Conservation (phyloP, 1,140 invertebrate genomes). For the Rhopalosiphum maidis region DNA sequence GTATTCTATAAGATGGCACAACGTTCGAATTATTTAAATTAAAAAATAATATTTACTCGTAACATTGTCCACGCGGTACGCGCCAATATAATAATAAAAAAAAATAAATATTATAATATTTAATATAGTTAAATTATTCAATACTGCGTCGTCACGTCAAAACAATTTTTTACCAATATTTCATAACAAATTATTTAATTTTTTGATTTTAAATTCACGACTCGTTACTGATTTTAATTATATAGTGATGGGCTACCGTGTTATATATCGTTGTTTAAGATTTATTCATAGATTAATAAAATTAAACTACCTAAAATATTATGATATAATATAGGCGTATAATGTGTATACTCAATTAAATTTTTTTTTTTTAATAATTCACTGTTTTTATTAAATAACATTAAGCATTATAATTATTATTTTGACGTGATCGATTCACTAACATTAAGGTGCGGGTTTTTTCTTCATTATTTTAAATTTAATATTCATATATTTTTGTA, state of each 20-base stretch:
- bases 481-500: background rate
- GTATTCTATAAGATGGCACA: background rate
- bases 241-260: background rate
- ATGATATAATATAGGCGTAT: background rate
- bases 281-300: background rate
- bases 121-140: background rate
- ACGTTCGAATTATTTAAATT: background rate
- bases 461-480: background rate
- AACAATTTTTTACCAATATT: background rate
- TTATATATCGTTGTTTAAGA: background rate
- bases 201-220: too few species aligned
- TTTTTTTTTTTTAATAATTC: background rate
- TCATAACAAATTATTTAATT: background rate
- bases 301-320: background rate
- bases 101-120: too few species aligned
- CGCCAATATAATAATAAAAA: background rate
- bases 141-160: background rate
- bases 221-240: background rate
- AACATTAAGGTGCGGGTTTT: background rate
- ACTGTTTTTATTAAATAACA: background rate
- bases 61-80: rapidly evolving
- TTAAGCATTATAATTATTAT: background rate
- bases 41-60: background rate
- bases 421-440: background rate
- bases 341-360: background rate